These are phyloP conservation scores for Blastomussa wellsi DNA, from an alignment of 92 coral and sea anemone genomes.

Conservation along the genomic window DNA sequence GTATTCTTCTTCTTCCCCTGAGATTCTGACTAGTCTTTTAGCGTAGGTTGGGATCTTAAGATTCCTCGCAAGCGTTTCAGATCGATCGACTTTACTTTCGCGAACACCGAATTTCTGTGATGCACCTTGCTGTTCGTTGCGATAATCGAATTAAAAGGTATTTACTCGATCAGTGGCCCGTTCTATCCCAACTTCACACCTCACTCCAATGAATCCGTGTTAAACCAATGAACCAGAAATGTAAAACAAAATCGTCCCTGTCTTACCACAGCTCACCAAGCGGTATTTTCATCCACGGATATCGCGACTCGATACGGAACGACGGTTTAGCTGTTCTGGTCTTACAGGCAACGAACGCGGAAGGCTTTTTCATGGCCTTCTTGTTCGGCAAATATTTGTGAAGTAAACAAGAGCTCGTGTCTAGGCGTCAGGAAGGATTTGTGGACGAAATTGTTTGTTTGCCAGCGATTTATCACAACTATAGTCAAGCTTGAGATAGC, in stretches of 20 bases:
- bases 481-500: conserved; percentile 48
- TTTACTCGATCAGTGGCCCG: conserved; percentile 31
- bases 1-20: background rate
- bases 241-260: conserved; percentile 64
- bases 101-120: background rate
- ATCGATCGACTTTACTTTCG: background rate
- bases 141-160: conserved; percentile 43
- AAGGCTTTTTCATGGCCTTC: background rate
- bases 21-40: background rate
- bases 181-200: conserved; percentile 53
- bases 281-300: conserved; percentile 42
- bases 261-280: conserved; percentile 49
- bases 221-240: conserved; percentile 91
- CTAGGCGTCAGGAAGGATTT: conserved; percentile 40
- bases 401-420: conserved; percentile 39
- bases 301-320: conserved; percentile 51
- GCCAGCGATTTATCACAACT: conserved; percentile 29
- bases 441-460: conserved; percentile 52
- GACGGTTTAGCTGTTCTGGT: conserved; percentile 31
- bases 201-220: conserved; percentile 85
- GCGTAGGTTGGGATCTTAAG: background rate
- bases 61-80: background rate
- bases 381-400: conserved; percentile 26
- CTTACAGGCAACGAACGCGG: conserved; percentile 15
- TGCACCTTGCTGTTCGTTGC: conserved; percentile 1